Evolutionary conservation across 2,888 invertebrate species (phyloP), one percentile per base, ranked within the genome.

Genomic region (Sussaba pulchella): DNA sequence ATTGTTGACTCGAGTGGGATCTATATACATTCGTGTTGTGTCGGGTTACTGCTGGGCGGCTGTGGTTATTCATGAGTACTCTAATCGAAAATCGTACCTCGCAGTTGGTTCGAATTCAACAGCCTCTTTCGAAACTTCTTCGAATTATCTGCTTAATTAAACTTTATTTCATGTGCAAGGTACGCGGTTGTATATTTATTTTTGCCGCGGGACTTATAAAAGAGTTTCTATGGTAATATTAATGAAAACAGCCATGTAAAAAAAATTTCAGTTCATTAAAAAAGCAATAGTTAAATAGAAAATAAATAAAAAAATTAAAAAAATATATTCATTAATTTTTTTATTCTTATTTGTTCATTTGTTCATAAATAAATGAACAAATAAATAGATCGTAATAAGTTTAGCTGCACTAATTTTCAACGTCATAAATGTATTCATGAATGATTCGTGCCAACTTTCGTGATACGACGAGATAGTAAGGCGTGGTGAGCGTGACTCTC

Each of bases 1-100:
- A 57, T 57, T 57, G 57, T 57, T 31, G 57, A 57, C 17, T 31
- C 57, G 31, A 14, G 17, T 57, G 31, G n/a, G 31, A 57, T 31
- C 31, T 31, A 31, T 31, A 31, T 57, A 31, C n/a, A 57, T 57
- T 57, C 31, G 31, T 57, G 57, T 57, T 57, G 31, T 36, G 26
- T 57, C 57, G 14, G 17, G 31, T 57, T 57, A 57, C 57, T 9
- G n/a, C 57, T 9, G n/a, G 31, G 9, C 17, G n/a, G n/a, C 57
- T 17, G 57, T 57, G 36, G 57, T 57, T 57, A 57, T 57, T 57
- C 57, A 57, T 57, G 57, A 57, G 57, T 57, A 31, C 36, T 57
- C 57, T 57, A 57, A 57, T 57, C 57, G 31, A 26, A 57, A 36
- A 57, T 31, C 57, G 1, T 57, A 31, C 31, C 31, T 57, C 31